These are phyloP conservation scores for Egretta garzetta DNA, from an alignment of 2,113 vertebrate species.

Conservation along the genomic window DNA sequence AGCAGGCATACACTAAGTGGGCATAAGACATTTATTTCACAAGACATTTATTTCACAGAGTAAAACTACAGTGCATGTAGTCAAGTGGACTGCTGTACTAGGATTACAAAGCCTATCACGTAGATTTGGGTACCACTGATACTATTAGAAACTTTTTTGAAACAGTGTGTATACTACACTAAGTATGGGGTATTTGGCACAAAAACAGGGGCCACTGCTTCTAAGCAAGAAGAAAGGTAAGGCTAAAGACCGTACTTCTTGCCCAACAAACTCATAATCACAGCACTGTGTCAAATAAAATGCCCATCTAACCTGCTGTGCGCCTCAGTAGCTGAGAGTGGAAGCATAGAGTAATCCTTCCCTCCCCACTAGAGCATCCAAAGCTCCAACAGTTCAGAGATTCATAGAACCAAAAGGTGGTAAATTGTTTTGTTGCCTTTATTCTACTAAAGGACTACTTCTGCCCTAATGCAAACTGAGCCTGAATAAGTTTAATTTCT, in stretches of 20 bases:
- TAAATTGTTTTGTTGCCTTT: neutral
- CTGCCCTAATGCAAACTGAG: neutral
- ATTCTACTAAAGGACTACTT: neutral
- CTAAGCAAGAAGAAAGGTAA: neutral
- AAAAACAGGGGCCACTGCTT: neutral
- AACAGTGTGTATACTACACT: accelerated
- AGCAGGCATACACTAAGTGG: neutral
- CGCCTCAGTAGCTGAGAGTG: neutral
- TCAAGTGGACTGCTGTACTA: neutral
- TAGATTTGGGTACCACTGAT: neutral
- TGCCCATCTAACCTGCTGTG: neutral
- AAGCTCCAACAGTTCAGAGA: neutral
- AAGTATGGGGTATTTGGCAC: neutral
- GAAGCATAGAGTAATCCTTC: neutral
- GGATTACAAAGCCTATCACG: neutral
- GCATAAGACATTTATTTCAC: neutral
- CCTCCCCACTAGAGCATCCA: neutral
- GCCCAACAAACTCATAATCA: neutral
- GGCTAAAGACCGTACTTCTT: neutral
- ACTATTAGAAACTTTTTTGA: neutral
- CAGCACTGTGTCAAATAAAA: neutral
- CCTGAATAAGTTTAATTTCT: neutral
- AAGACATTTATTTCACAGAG: neutral
- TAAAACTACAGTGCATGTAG: neutral
- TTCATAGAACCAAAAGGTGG: neutral